phyloP scores from a whole-genome alignment of 2,113 vertebrate genomes.

The Calonectris borealis region DNA sequence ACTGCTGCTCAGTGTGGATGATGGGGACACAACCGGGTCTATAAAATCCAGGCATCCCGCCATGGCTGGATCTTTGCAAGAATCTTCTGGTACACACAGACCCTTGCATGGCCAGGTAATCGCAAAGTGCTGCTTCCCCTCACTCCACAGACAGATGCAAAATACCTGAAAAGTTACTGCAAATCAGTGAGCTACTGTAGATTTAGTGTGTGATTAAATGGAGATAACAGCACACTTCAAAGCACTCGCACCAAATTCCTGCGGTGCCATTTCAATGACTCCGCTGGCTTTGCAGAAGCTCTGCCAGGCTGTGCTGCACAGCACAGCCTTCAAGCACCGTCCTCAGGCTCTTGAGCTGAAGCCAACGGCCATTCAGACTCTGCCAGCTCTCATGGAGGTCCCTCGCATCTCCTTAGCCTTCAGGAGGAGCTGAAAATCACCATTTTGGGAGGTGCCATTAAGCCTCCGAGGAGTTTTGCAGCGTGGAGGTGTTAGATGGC shows the following conservation, averaged over 20 bases:
- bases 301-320: not conserved
- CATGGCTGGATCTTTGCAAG: not conserved
- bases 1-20: not conserved
- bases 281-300: not conserved
- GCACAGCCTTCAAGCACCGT: not conserved
- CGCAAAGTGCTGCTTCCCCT: not conserved
- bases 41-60: not conserved
- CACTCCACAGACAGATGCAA: constrained; percentile 1
- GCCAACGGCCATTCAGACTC: not conserved
- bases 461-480: not conserved
- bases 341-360: not conserved
- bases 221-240: constrained; percentile 65
- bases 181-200: constrained; percentile 4
- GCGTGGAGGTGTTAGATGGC: accelerated
- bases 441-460: not conserved
- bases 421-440: not conserved
- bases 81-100: not conserved
- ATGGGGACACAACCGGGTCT: not conserved
- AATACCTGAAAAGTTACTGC: constrained; percentile 20
- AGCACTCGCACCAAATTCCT: constrained; percentile 36
- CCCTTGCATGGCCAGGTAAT: not conserved
- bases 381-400: not conserved
- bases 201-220: constrained; percentile 38
- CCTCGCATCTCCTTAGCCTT: not conserved
- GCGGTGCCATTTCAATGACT: constrained; percentile 51